Evolutionary conservation across 2,797 vertebrate species (phyloP), one percentile per base, ranked within the genome.

Genomic region (Zonotrichia albicollis): DNA sequence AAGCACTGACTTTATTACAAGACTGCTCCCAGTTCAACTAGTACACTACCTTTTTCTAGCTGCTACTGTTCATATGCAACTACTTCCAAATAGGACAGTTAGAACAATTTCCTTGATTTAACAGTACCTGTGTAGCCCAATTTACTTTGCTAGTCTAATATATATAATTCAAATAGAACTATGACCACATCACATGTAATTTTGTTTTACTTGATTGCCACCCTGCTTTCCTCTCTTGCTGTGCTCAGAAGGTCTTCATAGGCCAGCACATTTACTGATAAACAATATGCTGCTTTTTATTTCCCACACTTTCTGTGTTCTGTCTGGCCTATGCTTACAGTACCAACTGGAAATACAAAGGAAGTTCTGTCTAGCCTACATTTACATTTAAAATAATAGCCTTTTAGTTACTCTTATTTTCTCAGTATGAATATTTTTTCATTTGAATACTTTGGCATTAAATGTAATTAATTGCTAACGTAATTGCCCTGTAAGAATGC

Each of bases 311-410:
- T 89, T 84, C 78, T 82, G 38, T 64, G 26, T 30, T 81, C 87
- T 85, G 61, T 61, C 87, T 85, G 67, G 81, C 34, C 64, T 74
- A 10, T 75, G 57, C 50, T 77, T 64, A 61, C 23, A 74, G 27
- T 46, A 61, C 27, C n/a, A 61, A 40, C 5, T 65, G 57, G 61
- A 87, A 92, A 92, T 34, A 84, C 36, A 94, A 81, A 64, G 53
- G 23, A 62, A 84, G 51, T 73, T 90, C 51, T 89, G 81, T 89
- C 62, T 82, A 51, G 32, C 23, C 78, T 76, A 45, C 50, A 85
- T 75, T 85, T 74, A 74, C 87, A 85, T 80, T 87, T 85, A 74
- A 89, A 93, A 83, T 42, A 57, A 74, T 68, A 66, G 36, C 51
- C 45, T 83, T 89, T 79, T 22, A 42, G 23, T 84, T 73, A 66